Percentiles rank a stretch among this genome's conserved stretches.
Evolutionary conservation across 2,113 vertebrate genomes (phyloP).

Genomic region (Phycodurus eques): DNA sequence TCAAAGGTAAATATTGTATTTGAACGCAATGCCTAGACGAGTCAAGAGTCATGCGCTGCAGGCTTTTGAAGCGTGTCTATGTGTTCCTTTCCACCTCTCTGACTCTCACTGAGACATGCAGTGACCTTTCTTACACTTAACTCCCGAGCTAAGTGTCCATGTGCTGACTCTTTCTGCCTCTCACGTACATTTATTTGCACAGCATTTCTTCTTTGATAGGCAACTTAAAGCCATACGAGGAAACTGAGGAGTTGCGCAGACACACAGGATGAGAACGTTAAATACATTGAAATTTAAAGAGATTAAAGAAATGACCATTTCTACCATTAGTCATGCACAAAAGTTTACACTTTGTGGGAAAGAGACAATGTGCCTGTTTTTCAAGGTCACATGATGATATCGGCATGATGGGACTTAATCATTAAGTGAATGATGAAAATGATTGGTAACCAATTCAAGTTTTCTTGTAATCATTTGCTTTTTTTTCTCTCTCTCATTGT

Average conservation of each 20-base stretch:
- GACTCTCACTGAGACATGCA: slow-evolving; percentile 49
- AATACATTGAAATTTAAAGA: background rate
- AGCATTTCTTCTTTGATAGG: background rate
- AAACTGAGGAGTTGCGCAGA: background rate
- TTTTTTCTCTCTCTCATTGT: too few species aligned
- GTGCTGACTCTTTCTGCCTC: background rate
- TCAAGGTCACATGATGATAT: too few species aligned
- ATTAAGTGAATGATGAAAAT: too few species aligned
- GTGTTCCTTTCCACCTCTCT: slow-evolving; percentile 64
- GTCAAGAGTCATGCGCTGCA: slow-evolving; percentile 61
- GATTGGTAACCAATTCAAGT: too few species aligned
- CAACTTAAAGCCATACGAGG: background rate
- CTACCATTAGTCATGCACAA: background rate
- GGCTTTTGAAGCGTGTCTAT: slow-evolving; percentile 45
- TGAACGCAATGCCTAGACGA: slow-evolving; percentile 60
- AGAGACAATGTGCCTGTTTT: too few species aligned
- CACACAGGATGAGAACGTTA: background rate
- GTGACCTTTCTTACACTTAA: slow-evolving; percentile 30
- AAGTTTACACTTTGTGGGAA: too few species aligned
- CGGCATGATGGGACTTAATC: too few species aligned
- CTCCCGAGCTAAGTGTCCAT: slow-evolving; percentile 29
- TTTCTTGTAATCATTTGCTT: too few species aligned
- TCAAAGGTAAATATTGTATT: slow-evolving; percentile 70
- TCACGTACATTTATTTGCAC: background rate
- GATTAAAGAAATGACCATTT: background rate